Evolutionary conservation across 1,140 invertebrate species (phyloP), one percentile per base, ranked within the genome.

Genomic region (Teleogryllus occipitalis): DNA sequence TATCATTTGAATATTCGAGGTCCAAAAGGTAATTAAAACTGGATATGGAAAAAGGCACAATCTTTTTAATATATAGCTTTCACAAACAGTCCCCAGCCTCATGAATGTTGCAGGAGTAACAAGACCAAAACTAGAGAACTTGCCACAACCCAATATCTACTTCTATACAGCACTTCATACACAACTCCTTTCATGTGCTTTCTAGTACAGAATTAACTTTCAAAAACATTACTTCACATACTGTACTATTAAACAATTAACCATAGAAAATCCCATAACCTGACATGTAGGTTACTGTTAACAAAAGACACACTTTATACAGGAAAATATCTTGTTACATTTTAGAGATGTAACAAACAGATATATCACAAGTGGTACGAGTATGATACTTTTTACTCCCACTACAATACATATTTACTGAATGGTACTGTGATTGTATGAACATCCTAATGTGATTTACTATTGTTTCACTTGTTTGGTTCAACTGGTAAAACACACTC

Each of bases 41-140:
- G 54, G 54, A 65, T 65, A 65, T 65, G 54, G 54, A 65, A 65
- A 65, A 65, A 65, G 54, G 54, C 54, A 65, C 54, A 65, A 65
- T 65, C 54, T 65, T 65, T 65, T 65, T 14, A 54, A 65, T 65
- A 65, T 65, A 18, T 65, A 65, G 54, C 54, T 65, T 65, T 65
- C 54, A 65, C 54, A 65, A 65, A 65, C 54, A 65, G 54, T 65
- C 54, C 54, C 54, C 10, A 65, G 54, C 54, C 54, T 65, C 54
- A 65, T 65, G 54, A 65, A 65, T 65, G 54, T 65, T 65, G 54
- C 54, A 65, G 54, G 54, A 65, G 54, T 65, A 65, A 65, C 54
- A 65, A 65, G 54, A 65, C 54, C 54, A 65, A 18, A 65, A 65
- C 54, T 18, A 65, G 18, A 65, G 54, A 65, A 65, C 54, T 65